These are phyloP conservation scores for Peromyscus nudipes DNA, from an alignment of 2,797 vertebrate species.

Conservation along the genomic window DNA sequence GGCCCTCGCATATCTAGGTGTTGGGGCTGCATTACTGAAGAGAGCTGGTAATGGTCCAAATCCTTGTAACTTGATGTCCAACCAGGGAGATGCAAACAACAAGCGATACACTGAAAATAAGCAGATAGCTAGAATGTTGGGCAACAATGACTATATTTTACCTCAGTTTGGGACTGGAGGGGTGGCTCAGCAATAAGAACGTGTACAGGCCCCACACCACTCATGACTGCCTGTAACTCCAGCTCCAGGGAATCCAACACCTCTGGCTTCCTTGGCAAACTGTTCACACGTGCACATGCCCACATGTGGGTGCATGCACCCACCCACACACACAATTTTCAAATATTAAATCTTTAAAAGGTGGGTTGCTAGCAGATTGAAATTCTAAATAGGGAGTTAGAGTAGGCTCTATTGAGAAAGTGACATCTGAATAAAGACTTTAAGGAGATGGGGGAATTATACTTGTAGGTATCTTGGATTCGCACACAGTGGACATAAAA, in stretches of 20 bases:
- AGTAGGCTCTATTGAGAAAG: neutral
- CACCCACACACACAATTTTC: neutral
- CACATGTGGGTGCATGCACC: neutral
- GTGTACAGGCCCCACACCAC: neutral
- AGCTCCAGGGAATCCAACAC: neutral
- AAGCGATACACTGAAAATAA: neutral
- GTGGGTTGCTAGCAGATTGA: conserved; percentile 18
- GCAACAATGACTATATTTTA: neutral
- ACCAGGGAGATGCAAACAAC: neutral
- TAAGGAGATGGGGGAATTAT: neutral
- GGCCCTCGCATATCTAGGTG: neutral
- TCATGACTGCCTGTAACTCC: neutral
- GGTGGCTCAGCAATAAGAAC: neutral
- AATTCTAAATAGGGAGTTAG: conserved; percentile 6
- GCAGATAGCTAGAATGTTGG: neutral
- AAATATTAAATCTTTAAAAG: conserved; percentile 16
- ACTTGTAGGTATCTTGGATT: neutral
- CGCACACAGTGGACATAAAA: neutral
- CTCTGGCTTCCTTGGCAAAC: neutral
- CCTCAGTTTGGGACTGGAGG: neutral
- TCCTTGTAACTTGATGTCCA: neutral
- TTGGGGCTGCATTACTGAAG: neutral
- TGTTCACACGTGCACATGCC: neutral
- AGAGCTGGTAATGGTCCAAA: neutral
- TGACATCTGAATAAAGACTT: conserved; percentile 4